A percentile compares a stretch with the other conserved stretches of the same genome.
Evolutionary conservation across 2,888 invertebrate species (phyloP).

Genomic region (Aleiodes alternator): DNA sequence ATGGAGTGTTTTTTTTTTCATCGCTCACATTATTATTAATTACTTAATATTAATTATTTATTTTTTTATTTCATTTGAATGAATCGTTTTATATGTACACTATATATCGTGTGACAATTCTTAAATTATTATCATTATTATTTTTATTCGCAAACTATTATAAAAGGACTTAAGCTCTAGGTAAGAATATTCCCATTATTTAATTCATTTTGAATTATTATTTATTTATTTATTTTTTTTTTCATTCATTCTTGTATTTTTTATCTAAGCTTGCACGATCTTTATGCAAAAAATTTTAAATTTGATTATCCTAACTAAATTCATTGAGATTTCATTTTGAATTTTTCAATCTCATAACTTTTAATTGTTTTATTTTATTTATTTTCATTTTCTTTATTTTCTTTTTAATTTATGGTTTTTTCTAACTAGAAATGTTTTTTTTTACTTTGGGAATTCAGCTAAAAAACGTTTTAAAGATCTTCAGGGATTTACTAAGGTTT

Average conservation of each 20-base stretch:
- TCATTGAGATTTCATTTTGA: constrained; percentile 42
- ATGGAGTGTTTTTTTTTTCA: constrained; percentile 66
- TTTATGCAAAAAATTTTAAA: constrained; percentile 45
- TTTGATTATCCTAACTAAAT: constrained; percentile 60
- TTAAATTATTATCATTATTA: constrained; percentile 54
- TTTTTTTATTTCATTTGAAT: constrained; percentile 56
- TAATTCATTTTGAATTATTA: not conserved
- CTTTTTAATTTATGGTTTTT: constrained; percentile 27
- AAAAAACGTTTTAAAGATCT: no score
- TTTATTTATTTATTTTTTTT: no score
- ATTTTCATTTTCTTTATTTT: constrained; percentile 53
- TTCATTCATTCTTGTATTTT: constrained; percentile 3
- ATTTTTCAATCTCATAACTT: constrained; percentile 31
- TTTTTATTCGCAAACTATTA: constrained; percentile 60
- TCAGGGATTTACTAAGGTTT: no score
- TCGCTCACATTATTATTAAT: constrained; percentile 61
- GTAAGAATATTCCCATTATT: constrained; percentile 58
- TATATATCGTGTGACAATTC: constrained; percentile 63
- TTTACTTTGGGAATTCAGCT: constrained; percentile 1
- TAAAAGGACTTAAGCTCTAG: constrained; percentile 69
- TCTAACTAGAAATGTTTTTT: no score
- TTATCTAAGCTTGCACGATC: constrained; percentile 35
- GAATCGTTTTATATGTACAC: constrained; percentile 67
- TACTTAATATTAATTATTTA: constrained; percentile 58
- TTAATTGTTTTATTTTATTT: constrained; percentile 52